A percentile compares a stretch with the other conserved stretches of the same genome.
Evolutionary conservation across 2,113 vertebrate species (phyloP).

Genomic region (Pachycephala philippinensis): DNA sequence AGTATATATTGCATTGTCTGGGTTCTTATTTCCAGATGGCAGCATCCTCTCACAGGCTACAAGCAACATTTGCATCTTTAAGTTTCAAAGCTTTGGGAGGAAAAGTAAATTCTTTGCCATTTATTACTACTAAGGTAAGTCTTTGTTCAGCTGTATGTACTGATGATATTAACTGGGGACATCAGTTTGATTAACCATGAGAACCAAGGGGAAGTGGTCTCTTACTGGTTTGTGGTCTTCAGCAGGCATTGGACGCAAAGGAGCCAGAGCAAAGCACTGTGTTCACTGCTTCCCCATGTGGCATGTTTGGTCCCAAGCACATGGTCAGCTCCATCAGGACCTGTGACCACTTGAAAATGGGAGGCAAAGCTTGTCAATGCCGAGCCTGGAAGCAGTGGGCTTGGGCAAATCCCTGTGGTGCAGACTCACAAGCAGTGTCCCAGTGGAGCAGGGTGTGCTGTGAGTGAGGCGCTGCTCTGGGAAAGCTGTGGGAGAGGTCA

Average conservation of each 20-base stretch:
- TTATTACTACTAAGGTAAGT: background rate
- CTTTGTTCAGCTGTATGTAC: background rate
- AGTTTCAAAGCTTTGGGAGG: background rate
- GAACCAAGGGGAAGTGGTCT: background rate
- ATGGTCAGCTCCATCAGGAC: background rate
- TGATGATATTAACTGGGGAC: background rate
- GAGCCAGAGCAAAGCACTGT: background rate
- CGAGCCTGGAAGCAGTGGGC: background rate
- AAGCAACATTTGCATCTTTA: background rate
- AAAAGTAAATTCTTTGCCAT: background rate
- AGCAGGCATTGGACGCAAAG: background rate
- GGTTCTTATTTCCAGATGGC: background rate
- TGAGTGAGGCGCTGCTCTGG: background rate
- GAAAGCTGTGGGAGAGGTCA: background rate
- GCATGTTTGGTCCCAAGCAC: fast-evolving
- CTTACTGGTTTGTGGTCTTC: background rate
- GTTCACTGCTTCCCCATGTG: background rate
- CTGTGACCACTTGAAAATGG: background rate
- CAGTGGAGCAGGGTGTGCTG: background rate
- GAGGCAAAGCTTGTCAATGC: background rate
- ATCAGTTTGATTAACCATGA: background rate
- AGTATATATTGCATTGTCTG: background rate
- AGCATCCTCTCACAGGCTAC: background rate
- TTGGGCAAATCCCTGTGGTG: background rate
- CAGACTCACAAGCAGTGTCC: background rate